A percentile compares a stretch with the other conserved stretches of the same genome.
phyloP scores from a whole-genome alignment of 2,797 vertebrate genomes.

The Prunella strophiata region DNA sequence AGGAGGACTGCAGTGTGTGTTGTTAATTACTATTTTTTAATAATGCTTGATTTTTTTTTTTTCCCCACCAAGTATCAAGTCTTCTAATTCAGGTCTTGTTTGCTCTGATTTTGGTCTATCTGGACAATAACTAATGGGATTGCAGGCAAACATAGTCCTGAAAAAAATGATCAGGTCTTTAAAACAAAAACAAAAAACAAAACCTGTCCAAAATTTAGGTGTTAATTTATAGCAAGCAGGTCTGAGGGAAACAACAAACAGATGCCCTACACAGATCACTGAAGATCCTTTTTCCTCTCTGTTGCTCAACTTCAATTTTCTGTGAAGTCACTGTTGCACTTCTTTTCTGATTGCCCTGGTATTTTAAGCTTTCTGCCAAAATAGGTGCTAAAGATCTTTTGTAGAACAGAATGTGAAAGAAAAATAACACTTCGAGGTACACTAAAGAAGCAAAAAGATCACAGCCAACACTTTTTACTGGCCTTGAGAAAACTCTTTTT shows the following conservation, averaged over 20 bases:
- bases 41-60: neutral
- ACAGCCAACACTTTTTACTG: neutral
- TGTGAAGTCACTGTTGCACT: constrained; percentile 25
- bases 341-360: constrained; percentile 21
- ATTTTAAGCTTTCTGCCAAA: constrained; percentile 42
- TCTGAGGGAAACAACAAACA: neutral
- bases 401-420: constrained; percentile 33
- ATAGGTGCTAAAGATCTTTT: constrained; percentile 35
- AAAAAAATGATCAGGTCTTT: neutral
- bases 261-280: neutral
- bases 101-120: neutral
- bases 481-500: neutral
- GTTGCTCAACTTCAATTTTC: constrained; percentile 31
- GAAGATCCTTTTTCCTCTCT: constrained; percentile 7
- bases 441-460: neutral
- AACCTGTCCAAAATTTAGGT: neutral
- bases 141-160: neutral
- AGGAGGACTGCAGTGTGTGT: neutral
- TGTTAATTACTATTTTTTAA: neutral
- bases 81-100: neutral
- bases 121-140: neutral
- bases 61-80: neutral
- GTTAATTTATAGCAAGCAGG: neutral
- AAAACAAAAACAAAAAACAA: neutral
- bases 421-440: neutral